phyloP scores from a whole-genome alignment of 2,797 vertebrate species.

The Simalia tracyae region DNA sequence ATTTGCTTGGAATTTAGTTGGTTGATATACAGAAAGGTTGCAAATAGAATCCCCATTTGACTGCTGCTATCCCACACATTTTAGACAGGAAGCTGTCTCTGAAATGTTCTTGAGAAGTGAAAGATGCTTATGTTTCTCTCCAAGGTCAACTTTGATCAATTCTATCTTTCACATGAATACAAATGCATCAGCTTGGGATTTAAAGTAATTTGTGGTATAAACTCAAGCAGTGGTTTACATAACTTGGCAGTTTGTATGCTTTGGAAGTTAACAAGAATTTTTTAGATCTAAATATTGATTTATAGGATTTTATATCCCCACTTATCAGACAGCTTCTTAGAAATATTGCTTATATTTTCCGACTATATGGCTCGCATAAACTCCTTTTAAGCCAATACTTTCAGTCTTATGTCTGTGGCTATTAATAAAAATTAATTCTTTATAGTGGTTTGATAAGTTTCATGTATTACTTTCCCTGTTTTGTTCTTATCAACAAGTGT shows the following conservation, averaged over 20 bases:
- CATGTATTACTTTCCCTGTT: not conserved
- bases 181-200: not conserved
- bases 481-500: not conserved
- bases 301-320: not conserved
- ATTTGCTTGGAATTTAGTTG: not conserved
- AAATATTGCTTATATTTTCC: not conserved
- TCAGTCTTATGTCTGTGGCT: not conserved
- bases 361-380: not conserved
- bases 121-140: not conserved
- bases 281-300: not conserved
- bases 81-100: not conserved
- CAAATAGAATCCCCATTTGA: not conserved
- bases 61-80: not conserved
- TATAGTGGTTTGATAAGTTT: not conserved
- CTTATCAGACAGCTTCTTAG: not conserved
- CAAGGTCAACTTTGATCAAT: not conserved
- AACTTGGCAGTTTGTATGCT: not conserved
- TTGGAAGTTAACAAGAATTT: not conserved
- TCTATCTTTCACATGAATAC: not conserved
- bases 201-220: not conserved
- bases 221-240: not conserved
- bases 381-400: not conserved
- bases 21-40: not conserved
- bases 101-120: not conserved
- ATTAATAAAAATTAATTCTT: not conserved